phyloP scores from a whole-genome alignment of 2,113 vertebrate genomes.

The Brachyhypopomus occidentalis region DNA sequence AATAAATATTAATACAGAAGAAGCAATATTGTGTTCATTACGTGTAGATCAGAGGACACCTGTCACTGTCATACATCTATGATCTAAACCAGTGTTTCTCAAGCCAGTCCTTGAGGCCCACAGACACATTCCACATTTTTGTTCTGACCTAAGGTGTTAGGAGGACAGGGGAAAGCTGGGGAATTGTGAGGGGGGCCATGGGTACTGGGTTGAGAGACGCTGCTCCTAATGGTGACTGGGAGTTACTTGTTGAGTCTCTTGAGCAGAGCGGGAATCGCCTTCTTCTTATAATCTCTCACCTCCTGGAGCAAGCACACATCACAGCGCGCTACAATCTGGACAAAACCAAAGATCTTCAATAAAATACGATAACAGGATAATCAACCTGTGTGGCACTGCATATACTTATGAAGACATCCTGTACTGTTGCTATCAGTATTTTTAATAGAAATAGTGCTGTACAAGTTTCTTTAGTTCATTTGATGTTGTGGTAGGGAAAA shows the following conservation, averaged over 20 bases:
- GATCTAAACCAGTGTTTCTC: no score
- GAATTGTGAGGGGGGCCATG: no score
- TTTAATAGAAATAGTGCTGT: no score
- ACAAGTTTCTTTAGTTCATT: no score
- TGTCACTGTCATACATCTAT: not conserved
- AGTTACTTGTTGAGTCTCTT: slow-evolving; percentile 61
- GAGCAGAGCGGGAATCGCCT: slow-evolving; percentile 63
- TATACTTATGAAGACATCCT: not conserved
- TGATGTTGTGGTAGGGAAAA: no score
- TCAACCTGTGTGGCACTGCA: not conserved
- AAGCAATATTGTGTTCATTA: not conserved
- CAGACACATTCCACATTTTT: no score
- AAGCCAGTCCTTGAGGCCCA: no score
- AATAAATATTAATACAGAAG: not conserved
- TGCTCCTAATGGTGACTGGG: not conserved
- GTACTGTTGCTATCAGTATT: not conserved
- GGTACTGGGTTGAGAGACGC: no score
- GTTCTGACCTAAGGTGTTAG: no score
- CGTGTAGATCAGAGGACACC: not conserved
- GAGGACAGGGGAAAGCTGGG: no score
- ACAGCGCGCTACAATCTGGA: slow-evolving; percentile 73
- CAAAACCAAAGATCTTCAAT: not conserved
- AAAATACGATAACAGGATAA: not conserved
- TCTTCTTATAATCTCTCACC: slow-evolving; percentile 70
- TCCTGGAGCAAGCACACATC: slow-evolving; percentile 76